phyloP scores from a whole-genome alignment of 37 sponge, comb jelly and placozoan species.

The Beroe forskalii region DNA sequence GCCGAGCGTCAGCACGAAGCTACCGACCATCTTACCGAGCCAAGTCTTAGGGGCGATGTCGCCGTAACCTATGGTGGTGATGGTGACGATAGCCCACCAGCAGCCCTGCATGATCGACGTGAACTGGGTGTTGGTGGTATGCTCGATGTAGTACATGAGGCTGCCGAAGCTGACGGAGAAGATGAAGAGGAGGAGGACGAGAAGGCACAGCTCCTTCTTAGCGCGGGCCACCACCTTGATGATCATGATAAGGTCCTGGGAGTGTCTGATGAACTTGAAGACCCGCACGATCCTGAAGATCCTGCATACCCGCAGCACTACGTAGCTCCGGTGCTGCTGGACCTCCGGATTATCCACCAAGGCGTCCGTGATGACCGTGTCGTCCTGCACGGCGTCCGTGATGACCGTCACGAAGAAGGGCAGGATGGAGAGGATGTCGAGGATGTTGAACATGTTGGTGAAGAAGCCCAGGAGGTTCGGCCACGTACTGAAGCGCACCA shows the following conservation, averaged over 20 bases:
- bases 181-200: conserved; percentile 57
- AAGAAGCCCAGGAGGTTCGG: neutral
- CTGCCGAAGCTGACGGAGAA: conserved; percentile 64
- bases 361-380: neutral
- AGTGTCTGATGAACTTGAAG: conserved; percentile 60
- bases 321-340: conserved; percentile 25
- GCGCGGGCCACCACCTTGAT: conserved; percentile 59
- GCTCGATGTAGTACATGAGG: conserved; percentile 59
- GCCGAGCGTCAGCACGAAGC: conserved; percentile 38
- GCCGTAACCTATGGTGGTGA: conserved; percentile 61
- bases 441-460: conserved; percentile 54
- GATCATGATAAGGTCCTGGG: conserved; percentile 60
- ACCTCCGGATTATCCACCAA: neutral
- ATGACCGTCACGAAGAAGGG: conserved; percentile 42
- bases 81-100: conserved; percentile 65
- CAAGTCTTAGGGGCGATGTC: conserved; percentile 42
- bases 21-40: conserved; percentile 60
- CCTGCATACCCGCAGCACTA: conserved; percentile 39
- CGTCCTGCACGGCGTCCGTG: neutral
- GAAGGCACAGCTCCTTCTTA: conserved; percentile 55
- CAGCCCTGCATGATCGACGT: conserved; percentile 61
- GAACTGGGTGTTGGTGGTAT: neutral
- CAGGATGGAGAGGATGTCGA: conserved; percentile 56
- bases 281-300: conserved; percentile 57
- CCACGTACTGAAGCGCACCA: conserved; percentile 22